phyloP scores from a whole-genome alignment of 2,113 vertebrate genomes.

The Heterotis niloticus region DNA sequence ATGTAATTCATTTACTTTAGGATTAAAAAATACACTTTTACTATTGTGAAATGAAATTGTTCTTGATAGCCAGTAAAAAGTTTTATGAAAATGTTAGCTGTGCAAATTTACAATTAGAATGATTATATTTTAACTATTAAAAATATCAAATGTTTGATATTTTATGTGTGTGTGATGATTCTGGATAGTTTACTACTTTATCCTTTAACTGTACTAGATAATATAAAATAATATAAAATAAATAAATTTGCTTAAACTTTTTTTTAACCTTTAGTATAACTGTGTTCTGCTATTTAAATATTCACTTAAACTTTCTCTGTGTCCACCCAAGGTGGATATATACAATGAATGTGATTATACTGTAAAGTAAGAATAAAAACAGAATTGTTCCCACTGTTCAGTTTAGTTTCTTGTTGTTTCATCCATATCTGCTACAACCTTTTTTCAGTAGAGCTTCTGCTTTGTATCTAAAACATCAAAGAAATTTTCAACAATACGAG shows the following conservation, averaged over 20 bases:
- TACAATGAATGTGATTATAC: constrained; percentile 3
- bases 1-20: too few relatives aligned
- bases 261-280: constrained; percentile 1
- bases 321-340: neutral
- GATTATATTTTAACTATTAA: neutral
- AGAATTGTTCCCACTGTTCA: neutral
- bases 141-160: too few relatives aligned
- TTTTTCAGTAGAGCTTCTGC: too few relatives aligned
- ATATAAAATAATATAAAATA: too few relatives aligned
- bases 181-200: too few relatives aligned
- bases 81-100: neutral
- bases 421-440: too few relatives aligned
- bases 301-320: neutral
- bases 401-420: too few relatives aligned
- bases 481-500: too few relatives aligned
- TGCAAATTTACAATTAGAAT: neutral
- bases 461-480: too few relatives aligned
- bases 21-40: too few relatives aligned
- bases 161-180: too few relatives aligned
- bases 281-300: neutral
- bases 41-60: neutral
- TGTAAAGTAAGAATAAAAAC: constrained; percentile 1
- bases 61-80: neutral
- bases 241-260: neutral
- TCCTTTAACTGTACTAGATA: too few relatives aligned